Base-by-base conservation (phyloP, 2,113 vertebrate genomes). In the Meleagris gallopavo region DNA sequence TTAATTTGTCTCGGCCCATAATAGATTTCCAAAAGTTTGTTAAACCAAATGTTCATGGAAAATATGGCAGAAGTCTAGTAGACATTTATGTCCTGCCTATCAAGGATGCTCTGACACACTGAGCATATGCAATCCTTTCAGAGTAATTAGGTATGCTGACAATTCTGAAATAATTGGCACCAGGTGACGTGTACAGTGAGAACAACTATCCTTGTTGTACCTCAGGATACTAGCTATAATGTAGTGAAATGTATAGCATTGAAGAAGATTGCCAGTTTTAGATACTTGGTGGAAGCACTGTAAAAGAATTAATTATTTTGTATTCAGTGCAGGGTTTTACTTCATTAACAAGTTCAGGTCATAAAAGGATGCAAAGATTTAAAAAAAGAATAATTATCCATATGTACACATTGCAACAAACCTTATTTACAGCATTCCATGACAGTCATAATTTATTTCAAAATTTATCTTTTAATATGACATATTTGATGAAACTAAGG, bases 61-160 rank as follows among this genome's bases (percentile, higher is more conserved):
- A 94, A 60, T 46, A 4, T 34, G 54, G 87, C 78, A 94, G 52
- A 45, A 77, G 78, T 32, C 84, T 38, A 10, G 34, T 10, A 60
- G 66, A 78, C 24, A 40, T 13, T 55, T 50, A 22, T 73, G 74
- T 84, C 81, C 89, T 78, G 66, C 64, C 62, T 74, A 74, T 66
- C 87, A 69, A 76, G 78, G 73, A 75, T 48, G 13, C 11, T 95
- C 93, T 92, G 93, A 81, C 91, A 92, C 86, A 60, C 12, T 2
- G 61, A 24, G 86, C 73, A 29, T 3, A 81, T 74, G 80, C 80
- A 62, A 22, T 40, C 93, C n/a, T 2, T 34, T 22, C 10, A 3
- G n/a, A n/a, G 80, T 43, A 52, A 65, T 9, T 21, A 67, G 13
- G 9, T 3, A 3, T 10, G 13, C 38, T 74, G 69, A 10, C 13